Evolutionary conservation across 2,797 vertebrate genomes (phyloP), one percentile per base, ranked within the genome.

Genomic region (Tokudaia muenninki): DNA sequence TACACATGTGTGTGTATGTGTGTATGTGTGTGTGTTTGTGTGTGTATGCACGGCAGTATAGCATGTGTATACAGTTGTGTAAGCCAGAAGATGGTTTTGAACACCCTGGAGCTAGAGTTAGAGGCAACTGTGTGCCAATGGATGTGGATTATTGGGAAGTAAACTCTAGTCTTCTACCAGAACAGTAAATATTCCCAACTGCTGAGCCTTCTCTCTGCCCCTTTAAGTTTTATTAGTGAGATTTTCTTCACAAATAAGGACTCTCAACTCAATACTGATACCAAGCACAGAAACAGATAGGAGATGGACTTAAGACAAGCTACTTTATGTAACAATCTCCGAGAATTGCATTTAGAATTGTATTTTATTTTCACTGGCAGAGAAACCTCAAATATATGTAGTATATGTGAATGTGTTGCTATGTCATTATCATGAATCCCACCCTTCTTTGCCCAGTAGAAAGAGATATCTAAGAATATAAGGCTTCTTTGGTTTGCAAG

Each of bases 321-420:
- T 94, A 19, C 65, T 92, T 91, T 26, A 34, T 78, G 41, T 7
- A 11, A 5, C 3, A 9, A 44, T 14, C 14, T 41, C 3, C 29
- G 88, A 75, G 6, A 83, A 55, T 37, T 88, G 29, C 19, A 41
- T 24, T 87, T 86, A 63, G 52, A 50, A 50, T 81, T 81, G 29
- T 34, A 47, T 84, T 50, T 1, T 72, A 74, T 67, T 97, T 94
- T 95, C 22, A 92, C 0, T 92, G 37, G 52, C 41, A 78, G 50
- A 0, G 86, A 87, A 79, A 74, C 47, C 14, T 31, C 11, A 84
- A 90, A 31, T 5, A 8, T 0, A n/a, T n/a, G 12, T 14, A 29
- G 31, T 75, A n/a, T 67, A 37, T 91, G 17, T 93, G 6, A 72
- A 87, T 81, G 29, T 77, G 17, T 12, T 83, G 89, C 21, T 72